phyloP scores from a whole-genome alignment of 2,113 vertebrate species.

The Larimichthys crocea region DNA sequence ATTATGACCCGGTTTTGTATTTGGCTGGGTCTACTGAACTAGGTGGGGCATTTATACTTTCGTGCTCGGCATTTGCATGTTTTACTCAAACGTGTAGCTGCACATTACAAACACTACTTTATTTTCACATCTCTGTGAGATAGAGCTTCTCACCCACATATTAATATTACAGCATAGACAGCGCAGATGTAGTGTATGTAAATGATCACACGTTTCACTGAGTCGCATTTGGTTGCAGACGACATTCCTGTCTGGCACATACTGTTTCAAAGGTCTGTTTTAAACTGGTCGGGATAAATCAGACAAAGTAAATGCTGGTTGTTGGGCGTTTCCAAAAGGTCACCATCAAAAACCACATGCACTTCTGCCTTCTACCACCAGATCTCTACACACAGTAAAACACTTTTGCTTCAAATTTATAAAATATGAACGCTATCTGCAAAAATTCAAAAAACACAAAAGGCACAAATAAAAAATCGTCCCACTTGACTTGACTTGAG shows the following conservation, averaged over 20 bases:
- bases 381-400: not conserved
- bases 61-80: not conserved
- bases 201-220: not conserved
- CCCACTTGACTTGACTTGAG: not conserved
- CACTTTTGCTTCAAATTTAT: conserved; percentile 20
- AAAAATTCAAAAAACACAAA: not conserved
- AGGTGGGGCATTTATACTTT: not conserved
- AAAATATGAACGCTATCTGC: not conserved
- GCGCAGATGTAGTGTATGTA: conserved; percentile 6
- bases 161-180: conserved; percentile 4
- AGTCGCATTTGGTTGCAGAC: not conserved
- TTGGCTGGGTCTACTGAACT: conserved; percentile 1
- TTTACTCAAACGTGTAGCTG: not conserved
- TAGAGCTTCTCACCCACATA: conserved; percentile 1
- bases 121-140: not conserved
- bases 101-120: too few relatives aligned
- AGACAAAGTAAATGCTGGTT: conserved; percentile 5
- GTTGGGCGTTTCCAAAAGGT: conserved; percentile 25
- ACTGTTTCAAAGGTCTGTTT: conserved; percentile 36
- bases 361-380: not conserved
- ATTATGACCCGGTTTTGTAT: conserved; percentile 15
- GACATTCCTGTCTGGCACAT: not conserved
- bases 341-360: not conserved
- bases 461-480: conserved; percentile 3
- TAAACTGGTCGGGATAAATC: conserved; percentile 31